These are phyloP conservation scores for Bombus ignitus DNA, from an alignment of 1,140 invertebrate species.

Conservation along the genomic window DNA sequence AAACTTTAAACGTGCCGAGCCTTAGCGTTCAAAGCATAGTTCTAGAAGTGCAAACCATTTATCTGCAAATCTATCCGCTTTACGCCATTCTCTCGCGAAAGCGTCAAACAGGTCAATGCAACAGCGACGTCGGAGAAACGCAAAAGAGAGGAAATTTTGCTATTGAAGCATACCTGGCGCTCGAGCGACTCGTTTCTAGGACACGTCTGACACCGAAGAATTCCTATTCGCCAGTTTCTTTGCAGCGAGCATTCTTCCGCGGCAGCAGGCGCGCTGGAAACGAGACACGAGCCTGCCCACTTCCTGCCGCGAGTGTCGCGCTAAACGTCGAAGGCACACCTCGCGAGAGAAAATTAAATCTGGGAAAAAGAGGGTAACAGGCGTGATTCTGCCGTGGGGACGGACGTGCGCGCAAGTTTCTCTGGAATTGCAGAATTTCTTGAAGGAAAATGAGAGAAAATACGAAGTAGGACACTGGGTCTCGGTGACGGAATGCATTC, in stretches of 20 bases:
- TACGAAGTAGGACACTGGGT: not conserved
- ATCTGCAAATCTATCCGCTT: too few relatives aligned
- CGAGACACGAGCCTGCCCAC: not conserved
- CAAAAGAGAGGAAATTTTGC: constrained; percentile 15
- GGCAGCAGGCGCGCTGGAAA: constrained; percentile 9
- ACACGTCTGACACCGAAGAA: constrained; percentile 22
- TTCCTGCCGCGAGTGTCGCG: not conserved
- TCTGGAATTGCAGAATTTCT: not conserved
- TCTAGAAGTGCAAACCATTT: too few relatives aligned
- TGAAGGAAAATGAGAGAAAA: not conserved
- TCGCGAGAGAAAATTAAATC: constrained; percentile 13
- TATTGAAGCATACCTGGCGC: constrained; percentile 12
- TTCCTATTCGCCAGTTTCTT: constrained; percentile 28
- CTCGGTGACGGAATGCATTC: not conserved
- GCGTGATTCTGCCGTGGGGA: not conserved
- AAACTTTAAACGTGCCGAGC: too few relatives aligned
- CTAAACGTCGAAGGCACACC: not conserved
- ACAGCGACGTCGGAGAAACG: not conserved
- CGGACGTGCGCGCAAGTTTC: not conserved
- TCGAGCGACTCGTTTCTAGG: not conserved
- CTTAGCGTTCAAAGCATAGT: too few relatives aligned
- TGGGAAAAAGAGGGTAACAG: not conserved
- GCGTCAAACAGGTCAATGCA: not conserved
- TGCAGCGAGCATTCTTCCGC: constrained; percentile 7
- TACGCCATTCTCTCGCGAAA: not conserved